Conservation (phyloP, 2,888 invertebrate genomes). For the Sarcophaga variegata region DNA sequence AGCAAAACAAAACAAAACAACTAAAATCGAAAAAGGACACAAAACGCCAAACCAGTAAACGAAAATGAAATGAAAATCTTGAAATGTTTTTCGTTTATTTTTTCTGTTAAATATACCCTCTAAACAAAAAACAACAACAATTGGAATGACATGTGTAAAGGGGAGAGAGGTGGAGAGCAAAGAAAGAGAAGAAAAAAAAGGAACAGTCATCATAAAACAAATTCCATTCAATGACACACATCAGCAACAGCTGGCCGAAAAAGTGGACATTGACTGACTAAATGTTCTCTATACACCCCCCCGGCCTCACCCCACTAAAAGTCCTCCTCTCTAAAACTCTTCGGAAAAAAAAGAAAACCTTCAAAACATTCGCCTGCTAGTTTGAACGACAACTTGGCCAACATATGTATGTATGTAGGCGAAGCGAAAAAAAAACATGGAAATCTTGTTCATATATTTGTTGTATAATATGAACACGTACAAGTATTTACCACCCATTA, state of each 20-base stretch:
- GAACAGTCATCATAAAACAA: conserved; percentile 70
- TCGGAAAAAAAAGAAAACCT: not conserved
- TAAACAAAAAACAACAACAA: conserved; percentile 5
- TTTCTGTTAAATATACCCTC: conserved; percentile 15
- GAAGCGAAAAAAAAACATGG: conserved; percentile 1
- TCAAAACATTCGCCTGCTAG: not conserved
- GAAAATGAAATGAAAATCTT: conserved; percentile 50
- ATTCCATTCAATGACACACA: conserved; percentile 72
- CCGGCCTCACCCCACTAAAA: not conserved
- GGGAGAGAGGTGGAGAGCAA: not conserved
- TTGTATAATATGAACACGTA: conserved; percentile 53
- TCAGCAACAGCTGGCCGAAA: conserved; percentile 74
- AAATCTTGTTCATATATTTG: not conserved
- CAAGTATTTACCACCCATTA: conserved; percentile 62
- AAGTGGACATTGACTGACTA: conserved; percentile 53
- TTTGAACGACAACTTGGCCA: conserved; percentile 45
- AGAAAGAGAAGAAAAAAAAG: conserved; percentile 53
- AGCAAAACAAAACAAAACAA: conserved; percentile 21
- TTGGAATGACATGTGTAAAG: not conserved
- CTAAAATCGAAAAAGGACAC: not conserved
- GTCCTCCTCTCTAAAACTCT: too few relatives aligned
- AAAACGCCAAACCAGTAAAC: not conserved
- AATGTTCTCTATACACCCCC: not conserved
- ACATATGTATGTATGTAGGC: conserved; percentile 18
- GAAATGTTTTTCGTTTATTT: conserved; percentile 40